Base-by-base conservation (phyloP, 2,888 invertebrate species). In the Dasysyrphus tricinctus region DNA sequence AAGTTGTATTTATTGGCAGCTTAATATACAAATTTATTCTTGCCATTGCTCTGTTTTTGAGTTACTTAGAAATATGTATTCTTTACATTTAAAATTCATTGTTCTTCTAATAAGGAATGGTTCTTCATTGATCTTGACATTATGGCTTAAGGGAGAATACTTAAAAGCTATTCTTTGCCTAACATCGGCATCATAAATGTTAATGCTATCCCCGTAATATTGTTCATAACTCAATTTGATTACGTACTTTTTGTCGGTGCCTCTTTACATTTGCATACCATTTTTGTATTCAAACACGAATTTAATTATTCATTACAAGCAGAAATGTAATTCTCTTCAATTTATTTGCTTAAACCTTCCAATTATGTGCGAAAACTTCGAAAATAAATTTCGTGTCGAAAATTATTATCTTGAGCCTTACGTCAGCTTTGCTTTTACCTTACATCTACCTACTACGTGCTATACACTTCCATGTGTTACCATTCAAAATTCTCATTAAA, bases 301-400 rank as follows among this genome's bases (percentile, higher is more conserved):
- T 42, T 24, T n/a, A 42, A 29, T n/a, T 8, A 39, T n/a, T 69
- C 29, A 54, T 69, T 54, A 69, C 16, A 39, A 69, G 7, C 7
- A 37, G 24, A 54, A 51, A 69, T 54, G 39, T 24, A 37, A 29
- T 34, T 54, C 39, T n/a, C 39, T 69, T 39, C 4, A 54, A 69
- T 16, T 29, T 19, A 54, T 69, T 69, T 69, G 54, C 54, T 51
- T 39, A 29, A 51, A 42, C 14, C 67, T 29, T 37, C 39, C 69
- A n/a, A 14, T 39, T 39, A 24, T 24, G 6, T 24, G 19, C 14
- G 37, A 14, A n/a, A n/a, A 39, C 19, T 61, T 19, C 19, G n/a
- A 24, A 61, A 39, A 61, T 61, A 39, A 61, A 39, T 61, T 61
- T 5, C 61, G 24, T 39, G 39, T 7, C 19, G 19, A 59, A 59